phyloP scores from a whole-genome alignment of 1,140 invertebrate genomes.

The Fopius arisanus region DNA sequence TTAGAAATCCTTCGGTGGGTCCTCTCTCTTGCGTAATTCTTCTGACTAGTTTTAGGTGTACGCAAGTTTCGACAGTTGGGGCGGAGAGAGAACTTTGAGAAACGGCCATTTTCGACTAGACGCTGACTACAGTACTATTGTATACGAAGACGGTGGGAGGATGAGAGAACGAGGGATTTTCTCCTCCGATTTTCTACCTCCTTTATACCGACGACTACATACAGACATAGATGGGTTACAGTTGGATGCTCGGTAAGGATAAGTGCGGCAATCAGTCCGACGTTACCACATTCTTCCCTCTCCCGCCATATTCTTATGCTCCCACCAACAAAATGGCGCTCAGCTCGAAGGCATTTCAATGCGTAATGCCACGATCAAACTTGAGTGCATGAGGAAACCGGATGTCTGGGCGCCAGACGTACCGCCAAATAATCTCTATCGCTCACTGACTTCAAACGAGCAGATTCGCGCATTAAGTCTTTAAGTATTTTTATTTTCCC shows the following conservation, averaged over 20 bases:
- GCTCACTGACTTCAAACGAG: background rate
- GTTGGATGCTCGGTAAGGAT: background rate
- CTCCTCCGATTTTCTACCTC: background rate
- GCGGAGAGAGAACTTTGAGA: background rate
- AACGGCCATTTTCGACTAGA: background rate
- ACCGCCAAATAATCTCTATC: conserved; percentile 20
- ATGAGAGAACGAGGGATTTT: background rate
- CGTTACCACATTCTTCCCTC: background rate
- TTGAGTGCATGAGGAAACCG: conserved; percentile 24
- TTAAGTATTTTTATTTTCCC: background rate
- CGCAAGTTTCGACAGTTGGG: background rate
- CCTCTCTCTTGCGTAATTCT: background rate
- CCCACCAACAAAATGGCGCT: background rate
- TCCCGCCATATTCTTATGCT: background rate
- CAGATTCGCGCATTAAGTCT: background rate
- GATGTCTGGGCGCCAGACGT: conserved; percentile 29
- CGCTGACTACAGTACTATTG: conserved; percentile 1
- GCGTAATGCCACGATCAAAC: conserved; percentile 24
- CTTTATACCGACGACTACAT: background rate
- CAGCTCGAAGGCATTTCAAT: background rate
- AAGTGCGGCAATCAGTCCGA: conserved; percentile 3
- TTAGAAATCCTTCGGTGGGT: background rate
- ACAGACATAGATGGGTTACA: background rate
- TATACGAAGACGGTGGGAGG: background rate
- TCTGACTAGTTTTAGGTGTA: background rate